phyloP scores from a whole-genome alignment of 2,113 vertebrate species.

The Myxocyprinus asiaticus region DNA sequence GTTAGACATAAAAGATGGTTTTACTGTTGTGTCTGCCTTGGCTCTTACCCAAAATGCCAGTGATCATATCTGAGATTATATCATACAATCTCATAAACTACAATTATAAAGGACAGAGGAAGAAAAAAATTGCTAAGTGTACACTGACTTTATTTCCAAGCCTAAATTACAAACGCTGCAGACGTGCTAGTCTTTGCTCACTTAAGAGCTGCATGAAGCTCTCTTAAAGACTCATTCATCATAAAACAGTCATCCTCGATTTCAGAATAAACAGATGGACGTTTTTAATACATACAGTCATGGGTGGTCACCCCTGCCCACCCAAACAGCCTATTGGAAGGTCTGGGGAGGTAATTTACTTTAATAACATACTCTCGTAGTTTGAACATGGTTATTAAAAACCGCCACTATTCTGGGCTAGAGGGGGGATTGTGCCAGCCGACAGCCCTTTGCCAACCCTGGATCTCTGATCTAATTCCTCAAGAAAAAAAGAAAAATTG shows the following conservation, averaged over 20 bases:
- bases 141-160: too few species aligned
- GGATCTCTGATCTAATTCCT: constrained; percentile 37
- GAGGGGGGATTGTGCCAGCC: constrained; percentile 38
- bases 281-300: constrained; percentile 60
- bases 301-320: constrained; percentile 67
- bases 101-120: too few species aligned
- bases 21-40: too few species aligned
- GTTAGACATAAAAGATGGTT: too few species aligned
- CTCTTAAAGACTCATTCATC: constrained; percentile 61
- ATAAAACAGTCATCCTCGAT: constrained; percentile 62
- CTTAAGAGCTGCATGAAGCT: background rate
- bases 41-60: too few species aligned
- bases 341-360: constrained; percentile 65
- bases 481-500: constrained; percentile 12
- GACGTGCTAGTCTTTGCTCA: constrained; percentile 14
- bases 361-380: constrained; percentile 66
- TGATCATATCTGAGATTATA: too few species aligned
- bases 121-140: too few species aligned
- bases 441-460: constrained; percentile 39
- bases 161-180: background rate
- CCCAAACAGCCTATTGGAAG: constrained; percentile 61
- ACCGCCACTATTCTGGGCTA: constrained; percentile 61
- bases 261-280: constrained; percentile 67
- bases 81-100: too few species aligned
- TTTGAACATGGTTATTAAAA: constrained; percentile 68